phyloP scores from a whole-genome alignment of 2,113 vertebrate species.

The Ploceus nigricollis region DNA sequence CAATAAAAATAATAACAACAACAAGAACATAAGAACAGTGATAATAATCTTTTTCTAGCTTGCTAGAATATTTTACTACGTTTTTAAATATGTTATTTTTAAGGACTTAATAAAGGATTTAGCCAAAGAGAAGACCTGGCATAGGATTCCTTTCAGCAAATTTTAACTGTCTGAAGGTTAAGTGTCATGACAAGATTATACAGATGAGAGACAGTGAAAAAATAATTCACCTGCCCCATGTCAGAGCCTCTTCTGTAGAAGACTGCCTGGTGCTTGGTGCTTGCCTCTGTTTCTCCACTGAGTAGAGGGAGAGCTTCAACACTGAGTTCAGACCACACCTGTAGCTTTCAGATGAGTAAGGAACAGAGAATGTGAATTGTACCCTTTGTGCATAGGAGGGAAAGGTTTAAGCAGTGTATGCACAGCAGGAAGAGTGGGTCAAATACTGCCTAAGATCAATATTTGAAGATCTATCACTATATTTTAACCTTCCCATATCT shows the following conservation, averaged over 20 bases:
- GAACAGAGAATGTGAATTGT: not conserved
- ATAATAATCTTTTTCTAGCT: not conserved
- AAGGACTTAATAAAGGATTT: not conserved
- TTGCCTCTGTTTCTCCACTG: not conserved
- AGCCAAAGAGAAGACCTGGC: not conserved
- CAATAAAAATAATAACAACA: not conserved
- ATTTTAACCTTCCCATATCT: not conserved
- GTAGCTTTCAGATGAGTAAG: not conserved
- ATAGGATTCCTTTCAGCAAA: not conserved
- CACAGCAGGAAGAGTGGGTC: not conserved
- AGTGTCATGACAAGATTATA: not conserved
- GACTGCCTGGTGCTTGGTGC: not conserved
- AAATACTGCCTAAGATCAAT: not conserved
- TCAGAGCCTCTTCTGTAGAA: not conserved
- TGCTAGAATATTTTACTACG: not conserved
- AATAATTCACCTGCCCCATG: not conserved
- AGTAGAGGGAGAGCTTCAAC: not conserved
- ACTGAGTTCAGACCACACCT: not conserved
- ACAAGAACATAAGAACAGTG: not conserved
- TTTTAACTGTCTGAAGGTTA: not conserved
- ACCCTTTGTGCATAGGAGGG: not conserved
- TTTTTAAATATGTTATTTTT: not conserved
- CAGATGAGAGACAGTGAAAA: not conserved
- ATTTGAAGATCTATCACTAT: not conserved
- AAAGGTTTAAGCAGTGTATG: not conserved